These are phyloP conservation scores for Conus canariensis DNA, from an alignment of 2,888 invertebrate species.

Conservation along the genomic window DNA sequence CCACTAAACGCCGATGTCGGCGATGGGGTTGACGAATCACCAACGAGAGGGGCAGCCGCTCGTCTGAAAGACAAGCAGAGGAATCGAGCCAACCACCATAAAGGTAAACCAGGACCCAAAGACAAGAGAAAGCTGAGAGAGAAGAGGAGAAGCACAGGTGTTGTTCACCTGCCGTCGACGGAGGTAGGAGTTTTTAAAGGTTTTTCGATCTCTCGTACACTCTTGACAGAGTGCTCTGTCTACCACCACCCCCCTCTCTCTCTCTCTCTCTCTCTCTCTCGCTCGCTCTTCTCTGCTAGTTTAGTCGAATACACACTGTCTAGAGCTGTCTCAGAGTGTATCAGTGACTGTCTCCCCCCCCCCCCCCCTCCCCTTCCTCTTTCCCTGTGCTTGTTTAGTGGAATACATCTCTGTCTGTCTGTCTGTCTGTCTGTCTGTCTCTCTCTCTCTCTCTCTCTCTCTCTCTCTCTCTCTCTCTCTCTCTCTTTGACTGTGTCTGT, in stretches of 20 bases:
- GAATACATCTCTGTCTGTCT: no score
- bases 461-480: not conserved
- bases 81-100: slow-evolving; percentile 80
- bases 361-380: no score
- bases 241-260: not conserved
- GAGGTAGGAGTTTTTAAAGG: slow-evolving; percentile 78
- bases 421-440: not conserved
- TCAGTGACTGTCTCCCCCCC: no score
- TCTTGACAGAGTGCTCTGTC: no score
- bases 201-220: not conserved
- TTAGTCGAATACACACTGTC: no score
- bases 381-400: no score
- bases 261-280: not conserved
- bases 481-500: no score
- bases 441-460: slow-evolving; percentile 9
- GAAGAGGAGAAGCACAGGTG: slow-evolving; percentile 83
- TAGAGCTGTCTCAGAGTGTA: no score
- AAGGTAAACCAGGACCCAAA: slow-evolving; percentile 81
- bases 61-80: slow-evolving; percentile 80
- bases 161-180: slow-evolving; percentile 83
- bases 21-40: slow-evolving; percentile 72
- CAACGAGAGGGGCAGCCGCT: slow-evolving; percentile 75
- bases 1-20: slow-evolving; percentile 46
- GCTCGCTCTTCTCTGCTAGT: not conserved
- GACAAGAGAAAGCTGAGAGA: slow-evolving; percentile 83